Evolutionary conservation across 2,797 vertebrate species (phyloP).

Genomic region (Botia kubotai): DNA sequence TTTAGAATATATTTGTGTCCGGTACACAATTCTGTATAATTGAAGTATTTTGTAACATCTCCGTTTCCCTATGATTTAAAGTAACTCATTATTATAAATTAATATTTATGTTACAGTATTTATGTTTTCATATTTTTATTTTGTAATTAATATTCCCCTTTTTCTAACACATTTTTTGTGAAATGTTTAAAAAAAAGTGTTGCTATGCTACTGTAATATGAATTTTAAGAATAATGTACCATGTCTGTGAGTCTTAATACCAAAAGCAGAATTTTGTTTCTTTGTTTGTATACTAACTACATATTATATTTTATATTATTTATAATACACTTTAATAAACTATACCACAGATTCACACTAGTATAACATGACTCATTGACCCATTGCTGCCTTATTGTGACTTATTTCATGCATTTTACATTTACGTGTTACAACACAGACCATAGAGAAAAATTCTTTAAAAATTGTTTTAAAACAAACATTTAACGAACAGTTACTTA

Average conservation of each 20-base stretch:
- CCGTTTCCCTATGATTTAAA: constrained; percentile 49
- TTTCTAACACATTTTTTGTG: constrained; percentile 38
- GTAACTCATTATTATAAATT: constrained; percentile 52
- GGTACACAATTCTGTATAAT: constrained; percentile 74
- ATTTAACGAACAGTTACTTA: neutral
- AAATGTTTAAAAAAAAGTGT: constrained; percentile 16
- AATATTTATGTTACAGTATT: constrained; percentile 50
- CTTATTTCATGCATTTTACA: neutral
- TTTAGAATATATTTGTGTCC: constrained; percentile 67
- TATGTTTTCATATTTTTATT: constrained; percentile 40
- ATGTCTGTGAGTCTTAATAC: constrained; percentile 38
- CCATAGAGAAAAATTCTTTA: neutral
- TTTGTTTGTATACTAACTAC: constrained; percentile 55
- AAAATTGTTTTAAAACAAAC: neutral
- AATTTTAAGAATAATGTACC: constrained; percentile 17
- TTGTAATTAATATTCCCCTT: constrained; percentile 33
- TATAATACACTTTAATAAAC: constrained; percentile 57
- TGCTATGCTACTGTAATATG: constrained; percentile 43
- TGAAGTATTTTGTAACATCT: constrained; percentile 52
- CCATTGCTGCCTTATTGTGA: constrained; percentile 1
- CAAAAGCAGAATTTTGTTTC: constrained; percentile 32
- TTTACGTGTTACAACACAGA: neutral
- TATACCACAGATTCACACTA: constrained; percentile 17
- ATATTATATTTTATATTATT: constrained; percentile 57
- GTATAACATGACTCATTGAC: neutral